phyloP scores from a whole-genome alignment of 2,888 invertebrate genomes.

The Omphaloscelis lunosa region DNA sequence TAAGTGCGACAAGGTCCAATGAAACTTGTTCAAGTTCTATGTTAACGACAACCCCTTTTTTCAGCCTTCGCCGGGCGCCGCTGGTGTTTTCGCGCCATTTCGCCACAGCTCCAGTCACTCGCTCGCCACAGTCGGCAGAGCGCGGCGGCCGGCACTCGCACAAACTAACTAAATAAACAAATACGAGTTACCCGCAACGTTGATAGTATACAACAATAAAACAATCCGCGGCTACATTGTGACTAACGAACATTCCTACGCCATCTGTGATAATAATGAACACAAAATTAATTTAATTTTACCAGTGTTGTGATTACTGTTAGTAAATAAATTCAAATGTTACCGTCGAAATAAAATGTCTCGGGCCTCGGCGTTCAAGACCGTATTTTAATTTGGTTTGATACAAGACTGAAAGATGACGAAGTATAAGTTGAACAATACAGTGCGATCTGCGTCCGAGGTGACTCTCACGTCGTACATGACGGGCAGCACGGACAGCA shows the following conservation, averaged over 20 bases:
- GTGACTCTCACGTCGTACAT: conserved; percentile 88
- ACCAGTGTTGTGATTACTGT: conserved; percentile 70
- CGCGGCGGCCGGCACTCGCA: conserved; percentile 55
- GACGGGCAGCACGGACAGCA: conserved; percentile 78
- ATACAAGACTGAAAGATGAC: conserved; percentile 82
- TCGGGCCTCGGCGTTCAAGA: conserved; percentile 82
- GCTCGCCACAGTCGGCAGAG: conserved; percentile 63
- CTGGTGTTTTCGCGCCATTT: conserved; percentile 64
- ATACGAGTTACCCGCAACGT: conserved; percentile 38
- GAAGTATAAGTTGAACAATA: conserved; percentile 90
- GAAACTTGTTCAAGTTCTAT: conserved; percentile 47
- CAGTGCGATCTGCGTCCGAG: conserved; percentile 81
- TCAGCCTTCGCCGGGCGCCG: conserved; percentile 49
- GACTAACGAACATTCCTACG: conserved; percentile 61
- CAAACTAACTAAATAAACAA: conserved; percentile 19
- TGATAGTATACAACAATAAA: conserved; percentile 38
- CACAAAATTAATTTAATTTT: conserved; percentile 61
- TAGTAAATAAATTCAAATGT: conserved; percentile 64
- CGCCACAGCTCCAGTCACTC: conserved; percentile 59
- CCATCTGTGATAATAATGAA: conserved; percentile 72
- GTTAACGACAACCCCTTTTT: conserved; percentile 65
- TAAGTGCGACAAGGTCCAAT: conserved; percentile 28
- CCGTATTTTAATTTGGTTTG: conserved; percentile 76
- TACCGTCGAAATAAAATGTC: conserved; percentile 79
- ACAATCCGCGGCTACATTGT: conserved; percentile 47